A percentile compares a stretch with the other conserved stretches of the same genome.
Evolutionary conservation across 2,797 vertebrate genomes (phyloP).

Genomic region (Oreochromis mossambicus): DNA sequence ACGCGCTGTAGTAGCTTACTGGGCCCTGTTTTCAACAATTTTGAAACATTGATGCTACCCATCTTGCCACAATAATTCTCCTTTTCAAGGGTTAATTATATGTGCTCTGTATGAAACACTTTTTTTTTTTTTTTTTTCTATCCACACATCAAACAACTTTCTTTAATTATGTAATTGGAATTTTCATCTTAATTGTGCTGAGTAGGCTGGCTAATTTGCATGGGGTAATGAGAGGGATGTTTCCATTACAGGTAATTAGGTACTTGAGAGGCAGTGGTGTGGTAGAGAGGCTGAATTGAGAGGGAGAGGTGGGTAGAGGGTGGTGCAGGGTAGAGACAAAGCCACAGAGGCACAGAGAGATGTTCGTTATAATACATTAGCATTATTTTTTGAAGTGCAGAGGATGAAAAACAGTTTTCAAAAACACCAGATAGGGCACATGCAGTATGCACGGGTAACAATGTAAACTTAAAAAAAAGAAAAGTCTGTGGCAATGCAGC

Average conservation of each 20-base stretch:
- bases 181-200: conserved; percentile 81
- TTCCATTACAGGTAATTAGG: conserved; percentile 86
- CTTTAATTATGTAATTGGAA: conserved; percentile 81
- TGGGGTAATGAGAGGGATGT: conserved; percentile 83
- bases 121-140: conserved; percentile 28
- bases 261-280: conserved; percentile 75
- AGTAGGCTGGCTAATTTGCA: conserved; percentile 81
- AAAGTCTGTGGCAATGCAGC: not conserved
- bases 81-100: conserved; percentile 62
- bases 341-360: conserved; percentile 26
- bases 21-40: conserved; percentile 5
- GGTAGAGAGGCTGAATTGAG: conserved; percentile 62
- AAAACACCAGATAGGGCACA: not conserved
- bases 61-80: conserved; percentile 9
- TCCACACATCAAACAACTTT: conserved; percentile 79
- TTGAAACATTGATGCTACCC: not conserved
- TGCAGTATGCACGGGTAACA: not conserved
- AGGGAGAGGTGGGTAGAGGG: conserved; percentile 25
- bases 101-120: conserved; percentile 34
- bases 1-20: conserved; percentile 2
- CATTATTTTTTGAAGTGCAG: not conserved
- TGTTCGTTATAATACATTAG: conserved; percentile 23
- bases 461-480: conserved; percentile 11
- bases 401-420: not conserved
- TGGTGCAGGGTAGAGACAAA: conserved; percentile 33